A percentile compares a stretch with the other conserved stretches of the same genome.
These are phyloP conservation scores for Macropis europaea DNA, from an alignment of 2,888 invertebrate species.

Conservation along the genomic window DNA sequence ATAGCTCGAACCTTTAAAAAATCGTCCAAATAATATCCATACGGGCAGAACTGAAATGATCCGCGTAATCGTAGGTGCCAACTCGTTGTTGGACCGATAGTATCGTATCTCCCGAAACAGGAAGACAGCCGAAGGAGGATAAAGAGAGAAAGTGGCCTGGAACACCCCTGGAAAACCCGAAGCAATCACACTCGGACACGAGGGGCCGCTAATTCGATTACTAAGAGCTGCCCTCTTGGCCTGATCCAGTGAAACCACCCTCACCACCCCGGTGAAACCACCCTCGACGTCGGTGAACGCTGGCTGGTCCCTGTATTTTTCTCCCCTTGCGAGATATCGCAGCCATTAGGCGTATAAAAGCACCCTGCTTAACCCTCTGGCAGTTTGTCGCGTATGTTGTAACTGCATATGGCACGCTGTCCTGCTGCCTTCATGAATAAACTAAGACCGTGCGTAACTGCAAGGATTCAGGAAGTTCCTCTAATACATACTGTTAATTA, in stretches of 20 bases:
- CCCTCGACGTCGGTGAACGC: slow-evolving; percentile 14
- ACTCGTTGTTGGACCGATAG: slow-evolving; percentile 16
- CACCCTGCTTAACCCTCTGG: slow-evolving; percentile 34
- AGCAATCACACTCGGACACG: slow-evolving; percentile 77
- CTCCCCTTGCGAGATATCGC: slow-evolving; percentile 52
- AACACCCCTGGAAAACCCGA: slow-evolving; percentile 62
- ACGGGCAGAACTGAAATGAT: neutral
- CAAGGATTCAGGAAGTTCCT: slow-evolving; percentile 2
- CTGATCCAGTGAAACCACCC: slow-evolving; percentile 53
- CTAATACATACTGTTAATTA: neutral
- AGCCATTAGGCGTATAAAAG: slow-evolving; percentile 63
- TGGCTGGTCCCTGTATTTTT: slow-evolving; percentile 34
- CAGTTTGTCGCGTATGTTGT: slow-evolving; percentile 32
- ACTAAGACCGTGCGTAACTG: neutral
- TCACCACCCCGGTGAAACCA: slow-evolving; percentile 21
- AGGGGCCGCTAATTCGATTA: slow-evolving; percentile 78
- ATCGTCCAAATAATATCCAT: neutral
- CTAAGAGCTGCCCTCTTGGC: slow-evolving; percentile 67
- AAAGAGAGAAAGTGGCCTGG: slow-evolving; percentile 7
- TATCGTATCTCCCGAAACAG: slow-evolving; percentile 1
- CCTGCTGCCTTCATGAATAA: slow-evolving; percentile 42
- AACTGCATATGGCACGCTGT: slow-evolving; percentile 46
- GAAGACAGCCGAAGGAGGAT: slow-evolving; percentile 5
- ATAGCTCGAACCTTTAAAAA: too few relatives aligned
- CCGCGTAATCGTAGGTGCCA: slow-evolving; percentile 41